Base-by-base conservation (phyloP, 2,113 vertebrate species). In the Tyrannus savana region DNA sequence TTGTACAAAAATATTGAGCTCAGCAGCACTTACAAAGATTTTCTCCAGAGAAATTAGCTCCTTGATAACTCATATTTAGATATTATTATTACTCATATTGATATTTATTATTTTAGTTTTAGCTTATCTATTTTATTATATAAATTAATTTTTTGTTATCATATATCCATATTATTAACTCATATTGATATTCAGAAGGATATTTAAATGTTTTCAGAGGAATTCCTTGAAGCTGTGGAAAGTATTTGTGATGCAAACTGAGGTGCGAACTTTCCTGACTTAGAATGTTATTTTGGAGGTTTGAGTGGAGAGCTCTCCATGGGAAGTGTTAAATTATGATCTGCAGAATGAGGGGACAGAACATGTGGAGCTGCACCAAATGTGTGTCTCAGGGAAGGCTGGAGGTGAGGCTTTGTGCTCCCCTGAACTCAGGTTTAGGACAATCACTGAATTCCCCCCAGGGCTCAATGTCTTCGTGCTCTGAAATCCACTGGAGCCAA, bases 251-350 rank as follows among this genome's bases (percentile, higher is more conserved):
- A 60, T 71, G 64, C 46, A 68, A 64, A 88, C 30, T 25, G 15
- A 27, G 33, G 50, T 69, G 67, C 49, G 60, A 91, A 66, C 68
- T 68, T 68, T 56, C 72, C 76, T 42, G 17, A 68, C 78, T 64
- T 88, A 71, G 53, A 30, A 17, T 28, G 46, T 62, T 73, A 21
- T 73, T 86, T 53, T n/a, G 46, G 58, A 62, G 80, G 78, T 66
- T 8, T 24, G 86, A 76, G 62, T 9, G 23, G 67, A 72, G 89
- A 64, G 42, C 59, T 96, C 59, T 75, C 87, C 85, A 72, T 33
- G 42, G 50, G 75, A 88, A 87, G 75, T 67, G 84, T 90, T 92
- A 84, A 90, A 62, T 89, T 85, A 49, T 71, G 47, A 86, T 68
- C 74, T 86, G 81, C 72, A 92, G 82, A 53, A 37, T 62, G 71